Base-by-base conservation (phyloP, 2,888 invertebrate species). In the Sacculina carcini region DNA sequence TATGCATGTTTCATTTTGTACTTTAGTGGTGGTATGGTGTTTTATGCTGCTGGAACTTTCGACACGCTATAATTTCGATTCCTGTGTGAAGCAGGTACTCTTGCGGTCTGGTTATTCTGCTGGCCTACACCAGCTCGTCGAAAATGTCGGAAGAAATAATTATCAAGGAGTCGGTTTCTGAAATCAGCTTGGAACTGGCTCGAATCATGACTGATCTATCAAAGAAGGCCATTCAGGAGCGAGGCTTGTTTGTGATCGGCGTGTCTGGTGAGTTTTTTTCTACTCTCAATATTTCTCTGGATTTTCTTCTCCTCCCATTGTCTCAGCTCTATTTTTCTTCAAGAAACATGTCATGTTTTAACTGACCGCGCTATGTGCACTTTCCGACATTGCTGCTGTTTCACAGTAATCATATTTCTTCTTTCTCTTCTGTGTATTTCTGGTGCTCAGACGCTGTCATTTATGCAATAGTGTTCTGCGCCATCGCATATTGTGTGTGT, bases 191-290 rank as follows among this genome's bases (percentile, higher is more conserved):
- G 16, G 52, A 56, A 28, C 48, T 57, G 51, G 53, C 54, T 14
- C 16, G 26, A 2, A 26, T 56, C 10, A 49, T 56, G 10, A 52
- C 53, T 16, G 38, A 50, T 9, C 28, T 51, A 39, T 52, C 56
- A 2, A 52, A 54, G 6, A 46, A 52, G 19, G 54, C 54, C 5
- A 54, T 56, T 19, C 34, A 46, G 5, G 44, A 34, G 3, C 36
- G 56, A 28, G 56, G 53, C 3, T 48, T 24, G 4, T 56, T 56
- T 38, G 51, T 42, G 7, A 50, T 56, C 39, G 56, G 56, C 1
- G 32, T 56, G 23, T 56, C 56, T 23, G 56, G 56, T 54, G 19
- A 47, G 44, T 28, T 10, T 42, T 1, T n/a, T n/a, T n/a, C n/a
- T n/a, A n/a, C n/a, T n/a, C n/a, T n/a, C n/a, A n/a, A n/a, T n/a